Evolutionary conservation across 2,113 vertebrate genomes (phyloP), one percentile per base, ranked within the genome.

Genomic region (Hucho hucho): DNA sequence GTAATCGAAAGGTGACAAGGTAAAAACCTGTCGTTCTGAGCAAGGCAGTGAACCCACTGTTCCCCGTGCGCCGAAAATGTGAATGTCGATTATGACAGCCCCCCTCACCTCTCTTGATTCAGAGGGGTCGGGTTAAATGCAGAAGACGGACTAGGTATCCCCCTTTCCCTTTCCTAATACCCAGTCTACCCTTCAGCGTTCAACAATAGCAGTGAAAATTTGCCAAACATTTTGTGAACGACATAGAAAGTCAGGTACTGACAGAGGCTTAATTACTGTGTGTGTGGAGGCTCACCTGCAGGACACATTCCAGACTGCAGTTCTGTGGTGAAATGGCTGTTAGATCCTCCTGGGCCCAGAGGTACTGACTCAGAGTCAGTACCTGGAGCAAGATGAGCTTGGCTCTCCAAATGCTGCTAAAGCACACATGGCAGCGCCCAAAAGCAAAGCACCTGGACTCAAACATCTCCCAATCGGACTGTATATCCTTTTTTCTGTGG

Each of bases 291-390:
- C 73, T 76, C 82, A 94, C 93, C 90, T 89, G 78, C 13, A 24
- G 84, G 58, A 94, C 71, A 63, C 93, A 94, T 18, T 89, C 79
- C 69, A 94, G 75, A 0, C 71, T 83, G 85, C 93, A 93, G 83
- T 88, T 72, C 77, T 85, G 87, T 43, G 92, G 88, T 14, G 26
- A 22, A 63, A 91, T 64, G 46, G 64, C 14, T 1, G 13, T 68
- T 61, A 1, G 70, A 2, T 82, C 32, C 0, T 64, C 73, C 6
- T 71, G 65, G n/a, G 82, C 80, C 24, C 66, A 11, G 14, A 82
- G 32, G 0, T 13, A 70, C 64, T 4, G 53, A 22, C 25, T 13
- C 0, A 77, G 20, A 0, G 6, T 63, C 16, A 80, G 4, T 6
- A 87, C 56, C 28, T 80, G 81, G 29, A 18, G 81, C 25, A 87